phyloP scores from a whole-genome alignment of 2,888 invertebrate species.

The Pachliopta kotzebuea region DNA sequence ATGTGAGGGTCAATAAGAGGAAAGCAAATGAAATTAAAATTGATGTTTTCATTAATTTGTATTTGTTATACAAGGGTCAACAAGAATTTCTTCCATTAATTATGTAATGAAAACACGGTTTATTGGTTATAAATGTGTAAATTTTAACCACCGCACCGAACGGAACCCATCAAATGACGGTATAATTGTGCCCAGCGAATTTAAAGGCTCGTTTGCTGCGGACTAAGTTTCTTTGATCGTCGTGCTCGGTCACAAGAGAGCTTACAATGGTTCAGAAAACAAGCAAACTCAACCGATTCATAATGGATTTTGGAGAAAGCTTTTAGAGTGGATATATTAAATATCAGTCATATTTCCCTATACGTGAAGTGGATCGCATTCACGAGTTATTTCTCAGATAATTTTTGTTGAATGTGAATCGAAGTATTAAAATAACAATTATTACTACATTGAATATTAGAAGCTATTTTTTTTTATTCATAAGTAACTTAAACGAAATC shows the following conservation, averaged over 20 bases:
- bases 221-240: constrained; percentile 27
- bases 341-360: constrained; percentile 5
- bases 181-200: constrained; percentile 5
- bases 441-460: no score
- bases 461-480: no score
- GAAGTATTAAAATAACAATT: no score
- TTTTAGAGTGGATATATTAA: constrained; percentile 13
- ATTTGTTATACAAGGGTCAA: neutral
- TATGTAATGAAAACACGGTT: neutral
- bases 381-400: neutral
- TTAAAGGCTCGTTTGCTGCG: constrained; percentile 22
- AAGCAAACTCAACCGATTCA: constrained; percentile 19
- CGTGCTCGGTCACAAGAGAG: constrained; percentile 16
- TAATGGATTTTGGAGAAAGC: constrained; percentile 10
- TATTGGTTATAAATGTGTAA: neutral
- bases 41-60: neutral
- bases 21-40: neutral
- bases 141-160: constrained; percentile 1
- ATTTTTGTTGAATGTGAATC: neutral
- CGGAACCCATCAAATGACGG: neutral
- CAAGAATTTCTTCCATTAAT: no score
- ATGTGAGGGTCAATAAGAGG: no score
- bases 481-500: no score
- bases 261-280: constrained; percentile 21
- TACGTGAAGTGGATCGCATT: neutral